A percentile compares a stretch with the other conserved stretches of the same genome.
Conservation (phyloP, 2,113 vertebrate genomes). For the Microcebus murinus region DNA sequence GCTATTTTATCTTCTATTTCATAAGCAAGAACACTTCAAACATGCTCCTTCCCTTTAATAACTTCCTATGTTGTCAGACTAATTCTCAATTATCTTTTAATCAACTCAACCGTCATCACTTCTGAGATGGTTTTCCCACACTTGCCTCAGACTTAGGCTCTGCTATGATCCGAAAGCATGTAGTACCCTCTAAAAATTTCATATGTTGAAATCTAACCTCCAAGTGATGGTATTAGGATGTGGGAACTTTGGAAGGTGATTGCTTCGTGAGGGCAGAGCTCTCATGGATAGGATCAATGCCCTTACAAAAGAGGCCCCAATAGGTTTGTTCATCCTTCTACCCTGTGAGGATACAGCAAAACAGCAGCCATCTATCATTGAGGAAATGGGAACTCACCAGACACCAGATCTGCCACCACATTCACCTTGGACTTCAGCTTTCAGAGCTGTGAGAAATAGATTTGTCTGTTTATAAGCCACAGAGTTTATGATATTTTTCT, state of each 20-base stretch:
- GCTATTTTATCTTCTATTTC: not conserved
- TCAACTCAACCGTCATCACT: not conserved
- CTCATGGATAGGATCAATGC: fast-evolving
- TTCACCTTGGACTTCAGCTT: not conserved
- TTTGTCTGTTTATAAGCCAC: not conserved
- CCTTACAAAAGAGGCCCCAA: no score
- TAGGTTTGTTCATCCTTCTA: fast-evolving
- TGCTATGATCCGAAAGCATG: not conserved
- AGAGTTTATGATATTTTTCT: not conserved
- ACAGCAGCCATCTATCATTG: not conserved
- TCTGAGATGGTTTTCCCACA: not conserved
- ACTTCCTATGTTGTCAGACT: not conserved
- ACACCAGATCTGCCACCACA: not conserved
- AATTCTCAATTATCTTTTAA: not conserved
- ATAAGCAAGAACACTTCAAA: not conserved
- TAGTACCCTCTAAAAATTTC: not conserved
- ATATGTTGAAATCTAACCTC: not conserved
- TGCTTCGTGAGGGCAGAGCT: not conserved
- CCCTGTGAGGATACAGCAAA: not conserved
- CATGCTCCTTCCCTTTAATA: not conserved
- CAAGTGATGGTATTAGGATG: not conserved
- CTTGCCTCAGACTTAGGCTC: not conserved
- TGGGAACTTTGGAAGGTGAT: not conserved
- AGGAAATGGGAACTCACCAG: not conserved
- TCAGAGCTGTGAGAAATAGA: not conserved